These are phyloP conservation scores for Stegastes partitus DNA, from an alignment of 2,113 vertebrate species.

Conservation along the genomic window DNA sequence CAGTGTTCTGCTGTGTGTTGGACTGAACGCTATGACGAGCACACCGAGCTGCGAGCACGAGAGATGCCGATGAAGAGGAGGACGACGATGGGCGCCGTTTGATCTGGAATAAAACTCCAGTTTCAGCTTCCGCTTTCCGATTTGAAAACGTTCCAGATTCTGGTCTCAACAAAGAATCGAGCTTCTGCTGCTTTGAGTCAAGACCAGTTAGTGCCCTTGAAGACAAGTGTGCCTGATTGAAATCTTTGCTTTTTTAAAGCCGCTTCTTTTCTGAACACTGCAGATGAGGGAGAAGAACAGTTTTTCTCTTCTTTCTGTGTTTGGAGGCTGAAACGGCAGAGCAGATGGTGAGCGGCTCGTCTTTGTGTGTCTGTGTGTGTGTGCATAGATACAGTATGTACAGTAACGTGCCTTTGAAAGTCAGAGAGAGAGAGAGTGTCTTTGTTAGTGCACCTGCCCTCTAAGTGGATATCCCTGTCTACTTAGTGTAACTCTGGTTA, in stretches of 20 bases:
- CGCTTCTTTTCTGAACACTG: conserved; percentile 10
- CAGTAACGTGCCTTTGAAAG: conserved; percentile 11
- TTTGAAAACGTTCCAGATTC: background rate
- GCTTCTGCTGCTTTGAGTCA: background rate
- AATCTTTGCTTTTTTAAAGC: background rate
- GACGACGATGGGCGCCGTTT: background rate
- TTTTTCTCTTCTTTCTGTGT: conserved; percentile 39
- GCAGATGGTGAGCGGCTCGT: conserved; percentile 69
- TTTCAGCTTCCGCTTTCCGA: background rate
- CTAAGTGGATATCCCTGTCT: background rate
- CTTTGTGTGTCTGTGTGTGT: conserved; percentile 21
- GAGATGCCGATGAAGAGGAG: conserved; percentile 26
- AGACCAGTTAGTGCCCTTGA: conserved; percentile 23
- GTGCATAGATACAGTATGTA: conserved; percentile 6
- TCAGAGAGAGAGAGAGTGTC: background rate
- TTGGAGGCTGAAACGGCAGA: conserved; percentile 59
- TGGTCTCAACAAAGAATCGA: background rate
- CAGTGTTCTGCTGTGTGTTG: conserved; percentile 43
- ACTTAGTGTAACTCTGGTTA: background rate
- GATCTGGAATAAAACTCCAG: conserved; percentile 33
- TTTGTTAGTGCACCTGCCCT: background rate
- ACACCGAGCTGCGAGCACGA: conserved; percentile 34
- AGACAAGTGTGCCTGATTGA: background rate
- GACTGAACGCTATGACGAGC: conserved; percentile 27
- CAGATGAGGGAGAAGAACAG: conserved; percentile 48